Base-by-base conservation (phyloP, 1,140 invertebrate genomes). In the Camponotus vicinus region DNA sequence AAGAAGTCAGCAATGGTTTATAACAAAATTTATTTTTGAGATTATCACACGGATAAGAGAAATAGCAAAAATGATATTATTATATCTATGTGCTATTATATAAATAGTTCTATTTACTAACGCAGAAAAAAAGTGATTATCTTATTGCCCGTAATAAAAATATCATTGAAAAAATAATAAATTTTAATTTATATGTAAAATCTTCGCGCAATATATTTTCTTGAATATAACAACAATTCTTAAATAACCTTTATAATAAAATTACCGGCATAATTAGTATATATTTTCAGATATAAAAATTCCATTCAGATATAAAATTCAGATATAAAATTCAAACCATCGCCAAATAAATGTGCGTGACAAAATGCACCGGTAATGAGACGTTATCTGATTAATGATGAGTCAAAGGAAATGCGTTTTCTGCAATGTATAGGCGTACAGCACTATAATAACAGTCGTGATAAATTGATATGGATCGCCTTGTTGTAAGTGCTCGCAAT, bases 1-100 rank as follows among this genome's bases (percentile, higher is more conserved):
- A 61, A 52, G 3, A 76, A 59, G 7, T 15, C 2, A 13, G 3
- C 8, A 63, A 77, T 27, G 2, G 9, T 45, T 77, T 21, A 27
- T 77, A 37, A 32, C 63, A 45, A 63, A 42, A 77, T 63, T 77
- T 5, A 77, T 57, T 63, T 63, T 15, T 63, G 21, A 77, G 21
- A 7, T 32, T 15, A 13, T 13, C 34, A 75, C 3, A 40, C 13
- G 7, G 4, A 42, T 1, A 1, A 27, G 27, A 27, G 27, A 27
- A 27, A 42, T 27, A 75, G 15, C 2, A 52, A 32, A 27, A 59
- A 8, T n/a, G 1, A 34, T 21, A 7, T 59, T 2, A 5, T 15
- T 27, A 7, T 8, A 75, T 40, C n/a, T n/a, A 4, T 52, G n/a
- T 4, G 27, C 7, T 40, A 18, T 40, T 75, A 40, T 75, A 37